A percentile compares a stretch with the other conserved stretches of the same genome.
Conservation (phyloP, 2,113 vertebrate genomes). For the Sinocyclocheilus maitianheensis region DNA sequence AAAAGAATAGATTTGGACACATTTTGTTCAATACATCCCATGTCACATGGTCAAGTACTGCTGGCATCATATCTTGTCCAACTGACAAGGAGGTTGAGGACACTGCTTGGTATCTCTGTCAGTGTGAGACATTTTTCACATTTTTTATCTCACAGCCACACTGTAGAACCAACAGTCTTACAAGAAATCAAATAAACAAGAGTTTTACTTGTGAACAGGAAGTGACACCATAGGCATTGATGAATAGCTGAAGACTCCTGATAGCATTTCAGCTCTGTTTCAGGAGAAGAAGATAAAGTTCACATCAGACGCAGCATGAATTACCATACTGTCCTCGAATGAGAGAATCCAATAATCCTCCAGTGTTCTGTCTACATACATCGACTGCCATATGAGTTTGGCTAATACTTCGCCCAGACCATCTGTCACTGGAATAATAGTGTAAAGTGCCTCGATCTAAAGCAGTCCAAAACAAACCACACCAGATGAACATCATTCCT, state of each 20-base stretch:
- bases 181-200: background rate
- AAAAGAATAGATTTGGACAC: background rate
- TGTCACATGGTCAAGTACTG: background rate
- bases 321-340: constrained; percentile 39
- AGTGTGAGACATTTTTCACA: background rate
- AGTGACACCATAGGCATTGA: background rate
- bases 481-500: constrained; percentile 44
- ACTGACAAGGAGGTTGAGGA: background rate
- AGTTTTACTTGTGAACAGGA: constrained; percentile 2
- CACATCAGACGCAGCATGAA: constrained; percentile 22
- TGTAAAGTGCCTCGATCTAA: constrained; percentile 38
- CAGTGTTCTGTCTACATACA: constrained; percentile 44
- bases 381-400: constrained; percentile 42
- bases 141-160: background rate
- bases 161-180: background rate
- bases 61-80: background rate
- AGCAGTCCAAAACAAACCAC: constrained; percentile 45
- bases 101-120: background rate
- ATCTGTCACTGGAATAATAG: constrained; percentile 57
- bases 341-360: constrained; percentile 47
- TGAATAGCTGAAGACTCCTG: background rate
- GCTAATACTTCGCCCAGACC: constrained; percentile 51
- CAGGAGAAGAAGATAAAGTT: constrained; percentile 14
- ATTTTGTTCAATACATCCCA: background rate
- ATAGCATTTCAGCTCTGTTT: background rate